Base-by-base conservation (phyloP, 2,888 invertebrate species). In the Phyllotreta cruciferae region DNA sequence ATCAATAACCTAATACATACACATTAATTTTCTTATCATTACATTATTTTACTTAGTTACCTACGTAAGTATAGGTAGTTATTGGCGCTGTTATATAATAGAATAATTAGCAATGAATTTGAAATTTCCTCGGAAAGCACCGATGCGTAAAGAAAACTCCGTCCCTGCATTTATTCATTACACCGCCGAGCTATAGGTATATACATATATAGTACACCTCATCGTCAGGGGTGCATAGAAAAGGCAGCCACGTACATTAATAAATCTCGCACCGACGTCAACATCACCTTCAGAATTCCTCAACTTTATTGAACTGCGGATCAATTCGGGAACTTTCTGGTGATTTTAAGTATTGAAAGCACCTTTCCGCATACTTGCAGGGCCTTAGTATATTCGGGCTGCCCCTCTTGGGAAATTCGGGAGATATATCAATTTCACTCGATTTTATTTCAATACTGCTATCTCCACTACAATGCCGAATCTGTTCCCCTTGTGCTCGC, bases 271-370 rank as follows among this genome's bases (percentile, higher is more conserved):
- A 55, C 42, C 52, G 52, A 52, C 37, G 11, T 60, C 56, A 53
- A 62, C 62, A 64, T 54, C 66, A 64, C 61, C 63, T 66, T 62
- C 45, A 53, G 60, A 66, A 66, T 66, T 62, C 62, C 58, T 61
- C 53, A 64, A 62, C 65, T 66, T 65, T 66, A 66, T 66, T 66
- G 65, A 66, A 56, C 65, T 44, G 10, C 44, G 56, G 37, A 60
- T 60, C 52, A 58, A 50, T 58, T 50, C 58, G 52, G 24, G 36
- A 58, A 60, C 52, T 60, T 60, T 60, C 52, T 9, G 36, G 44
- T 42, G 60, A 60, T 60, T 60, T 60, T 41, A 37, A 52, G 42
- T 52, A 60, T 60, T 52, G 44, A 60, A 60, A 60, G 60, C 60
- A 60, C 58, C 50, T 60, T 60, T 60, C 52, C 52, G 52, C 58